Evolutionary conservation across 2,888 invertebrate species (phyloP), one percentile per base, ranked within the genome.

Genomic region (Temnothorax unifasciatus): DNA sequence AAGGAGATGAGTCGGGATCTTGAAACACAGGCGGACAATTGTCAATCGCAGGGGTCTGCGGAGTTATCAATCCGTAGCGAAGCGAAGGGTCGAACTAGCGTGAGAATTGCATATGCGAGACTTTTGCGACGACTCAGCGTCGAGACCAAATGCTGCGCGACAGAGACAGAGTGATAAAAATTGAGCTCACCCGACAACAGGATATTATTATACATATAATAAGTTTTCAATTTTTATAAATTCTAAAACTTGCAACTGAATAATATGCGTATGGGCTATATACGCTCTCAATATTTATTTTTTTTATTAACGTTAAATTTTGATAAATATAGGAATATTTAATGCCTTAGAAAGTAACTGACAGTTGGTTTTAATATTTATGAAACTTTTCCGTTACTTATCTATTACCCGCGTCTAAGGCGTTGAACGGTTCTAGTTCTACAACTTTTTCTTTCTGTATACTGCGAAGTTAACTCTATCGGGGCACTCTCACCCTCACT

Each of bases 11-110:
- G 47, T 71, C 57, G 73, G 59, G 50, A 66, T 69, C 77, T 68
- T 66, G 81, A 71, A 68, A 86, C 82, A 82, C 85, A 84, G 83
- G 84, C 64, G 85, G 84, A 69, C 85, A 88, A 89, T 91, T 81
- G 90, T 89, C 86, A 73, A 57, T 84, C 76, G 84, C 85, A 69
- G 57, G 76, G 21, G 57, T 13, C 47, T 44, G n/a, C 21, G n/a
- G 59, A 69, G 50, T 61, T 73, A 76, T 86, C 85, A 82, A 88
- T 89, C 73, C 82, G 71, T 59, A 63, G 79, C 79, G 85, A 85
- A 34, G 68, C 50, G 15, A 4, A 11, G 50, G 29, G 18, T 29
- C 61, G 68, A 77, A 86, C 85, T 84, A 74, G 66, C 34, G 61
- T 61, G 61, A 76, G 74, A 61, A 52, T 38, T 18, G 5, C 5